Percentiles rank a stretch among this genome's conserved stretches.
phyloP scores from a whole-genome alignment of 2,888 invertebrate genomes.

The Apomyelois bistriatella region DNA sequence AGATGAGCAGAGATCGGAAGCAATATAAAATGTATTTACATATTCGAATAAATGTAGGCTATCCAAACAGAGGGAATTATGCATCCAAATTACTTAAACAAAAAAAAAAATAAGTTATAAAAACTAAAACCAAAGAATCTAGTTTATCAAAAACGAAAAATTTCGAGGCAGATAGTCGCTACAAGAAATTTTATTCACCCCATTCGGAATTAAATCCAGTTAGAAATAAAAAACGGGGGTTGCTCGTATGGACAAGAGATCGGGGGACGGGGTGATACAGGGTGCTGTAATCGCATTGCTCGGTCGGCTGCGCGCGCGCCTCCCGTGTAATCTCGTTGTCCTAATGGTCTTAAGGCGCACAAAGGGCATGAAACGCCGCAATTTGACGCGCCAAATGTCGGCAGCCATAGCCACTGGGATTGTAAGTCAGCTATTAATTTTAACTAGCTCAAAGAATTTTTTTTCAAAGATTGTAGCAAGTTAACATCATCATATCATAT shows the following conservation, averaged over 20 bases:
- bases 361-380: conserved; percentile 71
- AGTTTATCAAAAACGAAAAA: neutral
- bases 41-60: no score
- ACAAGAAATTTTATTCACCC: conserved; percentile 1
- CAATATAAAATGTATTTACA: no score
- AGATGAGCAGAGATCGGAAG: no score
- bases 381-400: conserved; percentile 74
- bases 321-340: conserved; percentile 66
- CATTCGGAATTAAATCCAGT: conserved; percentile 41
- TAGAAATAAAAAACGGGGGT: conserved; percentile 42
- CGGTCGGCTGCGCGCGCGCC: conserved; percentile 66
- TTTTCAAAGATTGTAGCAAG: no score
- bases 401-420: conserved; percentile 18
- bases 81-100: no score
- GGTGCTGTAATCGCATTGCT: conserved; percentile 57
- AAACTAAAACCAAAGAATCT: neutral
- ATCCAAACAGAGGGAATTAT: no score
- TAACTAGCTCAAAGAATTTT: neutral
- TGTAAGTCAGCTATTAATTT: neutral
- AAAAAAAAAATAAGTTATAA: no score
- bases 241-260: conserved; percentile 18
- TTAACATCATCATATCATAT: no score
- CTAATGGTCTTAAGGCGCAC: conserved; percentile 73
- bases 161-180: neutral
- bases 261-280: conserved; percentile 29